Percentiles rank a stretch among this genome's conserved stretches.
Conservation (phyloP, 2,113 vertebrate species). For the Eurystomus gularis region DNA sequence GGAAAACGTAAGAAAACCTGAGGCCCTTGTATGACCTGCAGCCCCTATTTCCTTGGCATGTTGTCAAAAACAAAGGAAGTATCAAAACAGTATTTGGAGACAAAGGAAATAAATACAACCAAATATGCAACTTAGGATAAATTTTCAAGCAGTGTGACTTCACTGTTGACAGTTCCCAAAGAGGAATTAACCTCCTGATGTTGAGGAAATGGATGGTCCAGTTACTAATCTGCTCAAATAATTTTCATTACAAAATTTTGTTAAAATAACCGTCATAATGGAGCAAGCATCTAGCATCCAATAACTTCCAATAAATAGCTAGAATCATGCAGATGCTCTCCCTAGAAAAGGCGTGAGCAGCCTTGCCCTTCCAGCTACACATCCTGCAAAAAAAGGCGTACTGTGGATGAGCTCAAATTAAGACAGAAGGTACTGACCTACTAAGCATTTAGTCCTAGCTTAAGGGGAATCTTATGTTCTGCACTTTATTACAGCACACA, state of each 20-base stretch:
- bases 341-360: neutral
- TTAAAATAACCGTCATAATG: neutral
- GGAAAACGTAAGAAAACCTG: neutral
- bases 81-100: neutral
- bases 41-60: neutral
- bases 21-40: neutral
- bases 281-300: neutral
- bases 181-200: neutral
- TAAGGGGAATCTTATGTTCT: neutral
- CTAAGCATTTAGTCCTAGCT: neutral
- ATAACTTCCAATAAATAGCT: neutral
- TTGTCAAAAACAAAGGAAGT: neutral
- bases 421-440: neutral
- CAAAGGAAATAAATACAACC: neutral
- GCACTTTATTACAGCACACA: neutral
- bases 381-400: neutral
- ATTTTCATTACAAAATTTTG: neutral
- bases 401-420: constrained; percentile 3
- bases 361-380: neutral
- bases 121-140: neutral
- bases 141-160: neutral
- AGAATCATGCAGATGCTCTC: neutral
- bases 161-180: neutral
- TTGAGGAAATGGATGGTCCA: neutral
- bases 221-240: neutral